Conservation (phyloP, 2,888 invertebrate genomes). For the Apotomis capreana region DNA sequence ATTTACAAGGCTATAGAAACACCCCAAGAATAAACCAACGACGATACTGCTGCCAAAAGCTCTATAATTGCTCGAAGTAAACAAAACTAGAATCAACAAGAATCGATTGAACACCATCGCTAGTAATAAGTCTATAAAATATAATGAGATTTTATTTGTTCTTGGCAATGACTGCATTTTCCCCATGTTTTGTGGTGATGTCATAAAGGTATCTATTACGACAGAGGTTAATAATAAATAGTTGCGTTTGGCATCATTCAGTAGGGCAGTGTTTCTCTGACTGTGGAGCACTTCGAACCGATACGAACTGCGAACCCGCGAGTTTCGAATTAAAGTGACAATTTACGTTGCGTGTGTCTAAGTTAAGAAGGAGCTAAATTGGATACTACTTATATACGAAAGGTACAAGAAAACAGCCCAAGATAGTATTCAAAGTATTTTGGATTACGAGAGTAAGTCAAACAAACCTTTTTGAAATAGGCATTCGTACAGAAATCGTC, state of each 20-base stretch:
- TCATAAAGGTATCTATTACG: slow-evolving; percentile 67
- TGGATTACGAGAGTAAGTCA: too few species aligned
- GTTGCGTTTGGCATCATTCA: slow-evolving; percentile 69
- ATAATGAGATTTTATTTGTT: slow-evolving; percentile 29
- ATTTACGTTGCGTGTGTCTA: background rate
- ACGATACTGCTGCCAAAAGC: slow-evolving; percentile 46
- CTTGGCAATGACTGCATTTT: slow-evolving; percentile 46
- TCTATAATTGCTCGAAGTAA: slow-evolving; percentile 55
- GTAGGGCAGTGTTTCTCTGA: slow-evolving; percentile 65
- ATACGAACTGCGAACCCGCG: slow-evolving; percentile 43
- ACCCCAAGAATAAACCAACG: slow-evolving; percentile 50
- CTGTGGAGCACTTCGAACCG: slow-evolving; percentile 54
- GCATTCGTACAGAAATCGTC: too few species aligned
- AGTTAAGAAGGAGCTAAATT: slow-evolving; percentile 3
- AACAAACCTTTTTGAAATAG: too few species aligned
- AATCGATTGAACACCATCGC: slow-evolving; percentile 29
- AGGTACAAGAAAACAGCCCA: too few species aligned
- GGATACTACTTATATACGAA: background rate
- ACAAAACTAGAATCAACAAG: slow-evolving; percentile 70
- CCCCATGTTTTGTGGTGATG: slow-evolving; percentile 68
- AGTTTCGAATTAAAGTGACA: slow-evolving; percentile 4
- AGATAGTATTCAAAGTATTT: too few species aligned
- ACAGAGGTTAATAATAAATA: slow-evolving; percentile 73
- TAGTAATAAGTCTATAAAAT: slow-evolving; percentile 16
- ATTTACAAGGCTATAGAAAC: slow-evolving; percentile 45